Evolutionary conservation across 2,797 vertebrate genomes (phyloP), one percentile per base, ranked within the genome.

Genomic region (Phrynocephalus guinanensis): DNA sequence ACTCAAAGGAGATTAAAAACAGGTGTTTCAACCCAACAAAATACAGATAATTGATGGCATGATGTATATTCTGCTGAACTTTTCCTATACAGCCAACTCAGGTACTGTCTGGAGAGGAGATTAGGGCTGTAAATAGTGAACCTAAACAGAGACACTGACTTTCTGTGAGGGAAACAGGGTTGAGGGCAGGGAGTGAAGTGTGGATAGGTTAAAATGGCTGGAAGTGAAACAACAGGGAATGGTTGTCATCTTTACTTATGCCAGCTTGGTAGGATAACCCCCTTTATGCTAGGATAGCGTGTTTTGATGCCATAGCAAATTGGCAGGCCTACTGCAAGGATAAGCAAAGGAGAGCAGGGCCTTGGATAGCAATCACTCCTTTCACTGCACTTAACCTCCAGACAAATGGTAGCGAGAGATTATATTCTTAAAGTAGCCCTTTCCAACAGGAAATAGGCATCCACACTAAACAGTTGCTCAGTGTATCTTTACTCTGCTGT

Each of bases 21-120:
- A 79, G 71, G 50, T 52, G 13, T 22, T 91, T 77, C 24, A 72
- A 33, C 16, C 66, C 82, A 24, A 87, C 67, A 79, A 79, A 38
- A 79, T 72, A 71, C 24, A 83, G 2, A 22, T 48, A 83, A 79
- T 44, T 71, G 81, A 71, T 30, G 5, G 52, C 24, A 79, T 66
- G 82, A 72, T 63, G 13, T 72, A 84, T 78, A 16, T 16, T 72
- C 66, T 26, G 20, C 38, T 88, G 77, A 84, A 60, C 75, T 11
- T 77, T 78, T 82, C 30, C 24, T 66, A 44, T 38, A 71, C 68
- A 63, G 6, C 2, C 67, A 38, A 71, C 7, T 73, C 70, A 83
- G 44, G 1, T 50, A 11, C 60, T 4, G 28, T 50, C 50, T 24
- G n/a, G 67, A 87, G 86, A 82, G 13, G 86, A 60, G 60, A n/a